These are phyloP conservation scores for Platysteira castanea DNA, from an alignment of 2,113 vertebrate species.

Conservation along the genomic window DNA sequence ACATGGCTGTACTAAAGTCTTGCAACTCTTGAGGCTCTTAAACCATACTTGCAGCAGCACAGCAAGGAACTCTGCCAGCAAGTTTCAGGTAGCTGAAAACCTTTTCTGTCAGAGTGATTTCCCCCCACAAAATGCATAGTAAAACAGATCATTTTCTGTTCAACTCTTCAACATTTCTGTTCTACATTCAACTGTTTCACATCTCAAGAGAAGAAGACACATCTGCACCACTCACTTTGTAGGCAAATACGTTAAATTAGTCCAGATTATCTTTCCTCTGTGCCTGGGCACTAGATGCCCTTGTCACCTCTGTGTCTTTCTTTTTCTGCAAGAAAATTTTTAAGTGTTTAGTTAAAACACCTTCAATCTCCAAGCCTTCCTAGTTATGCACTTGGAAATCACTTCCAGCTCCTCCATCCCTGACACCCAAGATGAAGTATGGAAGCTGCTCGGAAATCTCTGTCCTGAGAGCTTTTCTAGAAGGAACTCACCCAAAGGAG, in stretches of 20 bases:
- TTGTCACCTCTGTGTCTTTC: not conserved
- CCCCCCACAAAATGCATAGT: not conserved
- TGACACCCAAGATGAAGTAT: not conserved
- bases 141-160: not conserved
- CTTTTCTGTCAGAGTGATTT: not conserved
- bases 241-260: not conserved
- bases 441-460: not conserved
- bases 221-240: not conserved
- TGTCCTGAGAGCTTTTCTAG: not conserved
- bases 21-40: not conserved
- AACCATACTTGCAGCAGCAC: not conserved
- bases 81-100: not conserved
- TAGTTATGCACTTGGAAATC: not conserved
- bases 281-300: not conserved
- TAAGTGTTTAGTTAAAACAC: not conserved
- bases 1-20: not conserved
- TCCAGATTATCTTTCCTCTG: not conserved
- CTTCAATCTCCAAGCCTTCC: not conserved
- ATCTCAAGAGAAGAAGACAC: not conserved
- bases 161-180: not conserved
- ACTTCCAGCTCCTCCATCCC: not conserved
- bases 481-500: not conserved
- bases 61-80: not conserved
- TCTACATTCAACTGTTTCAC: not conserved
- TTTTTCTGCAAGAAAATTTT: not conserved